These are phyloP conservation scores for Daktulosphaira vitifoliae DNA, from an alignment of 1,140 invertebrate genomes.

Conservation along the genomic window DNA sequence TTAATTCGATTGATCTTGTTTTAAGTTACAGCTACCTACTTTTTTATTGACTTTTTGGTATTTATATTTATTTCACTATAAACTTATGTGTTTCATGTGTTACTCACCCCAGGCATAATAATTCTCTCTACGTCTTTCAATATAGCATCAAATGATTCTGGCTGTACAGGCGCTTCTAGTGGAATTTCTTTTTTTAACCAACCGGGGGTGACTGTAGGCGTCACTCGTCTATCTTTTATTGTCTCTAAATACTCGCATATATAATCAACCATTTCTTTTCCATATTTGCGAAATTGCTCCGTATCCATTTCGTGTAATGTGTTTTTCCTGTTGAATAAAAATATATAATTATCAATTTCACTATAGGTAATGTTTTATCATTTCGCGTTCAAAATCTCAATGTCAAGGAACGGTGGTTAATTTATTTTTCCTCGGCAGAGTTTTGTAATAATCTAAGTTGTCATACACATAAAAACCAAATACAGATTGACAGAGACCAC, in stretches of 20 bases:
- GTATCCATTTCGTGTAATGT: conserved; percentile 60
- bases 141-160: conserved; percentile 84
- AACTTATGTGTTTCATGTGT: too few relatives aligned
- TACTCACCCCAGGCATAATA: conserved; percentile 93
- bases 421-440: conserved; percentile 1
- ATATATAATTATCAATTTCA: neutral
- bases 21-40: too few relatives aligned
- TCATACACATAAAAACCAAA: neutral
- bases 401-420: neutral
- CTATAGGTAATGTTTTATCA: neutral
- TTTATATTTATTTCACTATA: too few relatives aligned
- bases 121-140: conserved; percentile 90
- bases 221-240: conserved; percentile 70
- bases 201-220: conserved; percentile 82
- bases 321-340: neutral
- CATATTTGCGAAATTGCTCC: conserved; percentile 76
- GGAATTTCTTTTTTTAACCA: conserved; percentile 81
- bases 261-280: conserved; percentile 96
- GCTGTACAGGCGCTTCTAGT: conserved; percentile 68
- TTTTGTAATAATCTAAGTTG: neutral
- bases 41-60: too few relatives aligned
- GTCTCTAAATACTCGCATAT: conserved; percentile 92
- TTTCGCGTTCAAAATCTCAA: conserved; percentile 17
- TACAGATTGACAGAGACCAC: conserved; percentile 4
- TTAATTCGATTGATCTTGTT: too few relatives aligned